A percentile compares a stretch with the other conserved stretches of the same genome.
These are phyloP conservation scores for Liparis tanakae DNA, from an alignment of 2,797 vertebrate genomes.

Conservation along the genomic window DNA sequence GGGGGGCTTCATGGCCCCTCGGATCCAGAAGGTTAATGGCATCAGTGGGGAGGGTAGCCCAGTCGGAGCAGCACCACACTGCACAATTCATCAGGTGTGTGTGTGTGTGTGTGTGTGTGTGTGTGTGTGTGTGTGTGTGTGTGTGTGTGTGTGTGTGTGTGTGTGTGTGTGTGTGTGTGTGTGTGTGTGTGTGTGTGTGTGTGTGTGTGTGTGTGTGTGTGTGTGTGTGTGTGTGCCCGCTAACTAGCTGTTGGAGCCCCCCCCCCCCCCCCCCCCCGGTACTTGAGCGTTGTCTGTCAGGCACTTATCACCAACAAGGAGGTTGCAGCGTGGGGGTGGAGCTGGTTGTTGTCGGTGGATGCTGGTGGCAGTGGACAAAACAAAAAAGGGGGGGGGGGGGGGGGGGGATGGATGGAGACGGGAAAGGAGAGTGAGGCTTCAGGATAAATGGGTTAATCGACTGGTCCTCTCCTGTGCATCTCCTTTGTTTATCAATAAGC, in stretches of 20 bases:
- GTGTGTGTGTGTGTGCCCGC: constrained; percentile 9
- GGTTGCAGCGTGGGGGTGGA: constrained; percentile 40
- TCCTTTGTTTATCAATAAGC: constrained; percentile 91
- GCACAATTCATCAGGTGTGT: constrained; percentile 71
- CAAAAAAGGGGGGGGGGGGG: constrained; percentile 14
- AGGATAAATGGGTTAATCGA: constrained; percentile 91
- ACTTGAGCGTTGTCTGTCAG: constrained; percentile 65
- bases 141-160: no score
- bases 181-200: no score
- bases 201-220: no score
- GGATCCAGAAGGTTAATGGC: constrained; percentile 82
- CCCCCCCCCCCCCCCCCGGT: constrained; percentile 4
- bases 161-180: no score
- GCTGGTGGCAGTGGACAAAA: constrained; percentile 47
- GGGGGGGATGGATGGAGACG: constrained; percentile 28
- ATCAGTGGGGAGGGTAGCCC: constrained; percentile 74
- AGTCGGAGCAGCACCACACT: constrained; percentile 66
- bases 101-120: no score
- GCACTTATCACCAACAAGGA: constrained; percentile 68
- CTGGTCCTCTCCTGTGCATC: constrained; percentile 86
- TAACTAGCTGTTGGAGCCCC: constrained; percentile 50
- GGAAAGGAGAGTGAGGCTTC: constrained; percentile 74
- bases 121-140: no score
- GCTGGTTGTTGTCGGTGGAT: constrained; percentile 49
- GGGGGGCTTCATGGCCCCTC: constrained; percentile 67